Base-by-base conservation (phyloP, 2,888 invertebrate genomes). In the Glyphotaelius pellucidus region DNA sequence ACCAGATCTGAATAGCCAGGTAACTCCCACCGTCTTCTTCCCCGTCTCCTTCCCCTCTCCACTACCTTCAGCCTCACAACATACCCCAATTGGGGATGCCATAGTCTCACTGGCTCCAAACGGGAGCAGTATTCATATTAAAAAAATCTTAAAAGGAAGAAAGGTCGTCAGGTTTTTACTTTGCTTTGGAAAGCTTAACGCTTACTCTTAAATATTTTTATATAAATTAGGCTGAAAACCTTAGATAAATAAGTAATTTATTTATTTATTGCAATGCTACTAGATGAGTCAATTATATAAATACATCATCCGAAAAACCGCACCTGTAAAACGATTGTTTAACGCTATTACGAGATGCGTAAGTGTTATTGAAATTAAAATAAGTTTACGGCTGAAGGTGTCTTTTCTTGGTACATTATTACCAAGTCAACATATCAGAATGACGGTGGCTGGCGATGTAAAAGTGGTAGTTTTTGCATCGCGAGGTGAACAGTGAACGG, bases 401-500 rank as follows among this genome's bases (percentile, higher is more conserved):
- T 25, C 67, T n/a, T 67, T 67, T 9, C n/a, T 25, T 3, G 25
- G 67, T 5, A n/a, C n/a, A 67, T 67, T 25, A 67, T 67, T 67
- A 25, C 67, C n/a, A 67, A 67, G 67, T 67, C 25, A 67, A 67
- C 67, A 67, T 67, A 52, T 52, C 52, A 67, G 67, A 25, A 67
- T 81, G 81, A 81, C 81, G 67, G 31, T 32, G 81, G 32, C 81
- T 32, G 81, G 32, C 81, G 81, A 32, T 32, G 81, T 81, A 86
- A 86, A 30, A n/a, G 42, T 38, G 42, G 86, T n/a, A 42, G 25
- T 86, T 86, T 86, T 86, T 86, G 42, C 32, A 42, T 11, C 14
- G 11, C n/a, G 14, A 12, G 32, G n/a, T 35, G 52, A 52, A 52
- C 19, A 52, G 67, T 67, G 67, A 67, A 67, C 67, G n/a, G 86